Evolutionary conservation across 2,797 vertebrate species (phyloP).

Genomic region (Botia almorhae): DNA sequence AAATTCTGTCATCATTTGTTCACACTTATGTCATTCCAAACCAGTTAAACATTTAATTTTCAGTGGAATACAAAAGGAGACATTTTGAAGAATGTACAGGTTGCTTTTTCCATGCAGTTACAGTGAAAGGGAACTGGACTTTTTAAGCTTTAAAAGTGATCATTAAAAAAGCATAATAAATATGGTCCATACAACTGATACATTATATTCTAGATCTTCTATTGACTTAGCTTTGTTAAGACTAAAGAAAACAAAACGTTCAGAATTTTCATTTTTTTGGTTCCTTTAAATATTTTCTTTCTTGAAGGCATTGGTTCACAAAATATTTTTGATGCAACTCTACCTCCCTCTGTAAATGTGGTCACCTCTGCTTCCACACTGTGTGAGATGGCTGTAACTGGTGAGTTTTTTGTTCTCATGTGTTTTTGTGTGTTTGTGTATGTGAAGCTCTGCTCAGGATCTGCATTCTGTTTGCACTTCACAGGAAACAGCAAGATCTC

Average conservation of each 20-base stretch:
- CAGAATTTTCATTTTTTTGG: background rate
- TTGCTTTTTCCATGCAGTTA: background rate
- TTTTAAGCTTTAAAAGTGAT: background rate
- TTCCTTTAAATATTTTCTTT: conserved; percentile 31
- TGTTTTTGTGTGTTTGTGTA: background rate
- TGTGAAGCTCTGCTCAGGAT: conserved; percentile 1
- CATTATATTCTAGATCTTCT: background rate
- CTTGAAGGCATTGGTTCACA: conserved; percentile 62
- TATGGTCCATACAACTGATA: background rate
- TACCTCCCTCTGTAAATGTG: conserved; percentile 54
- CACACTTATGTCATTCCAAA: too few relatives aligned
- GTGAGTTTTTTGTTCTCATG: conserved; percentile 42
- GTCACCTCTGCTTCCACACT: conserved; percentile 45
- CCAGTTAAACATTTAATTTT: too few relatives aligned
- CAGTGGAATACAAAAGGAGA: background rate
- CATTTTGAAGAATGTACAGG: background rate
- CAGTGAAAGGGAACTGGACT: too few relatives aligned
- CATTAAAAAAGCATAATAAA: background rate
- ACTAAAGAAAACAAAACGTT: background rate
- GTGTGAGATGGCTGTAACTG: conserved; percentile 55
- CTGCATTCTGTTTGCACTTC: conserved; percentile 17
- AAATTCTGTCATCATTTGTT: background rate
- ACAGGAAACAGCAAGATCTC: conserved; percentile 82
- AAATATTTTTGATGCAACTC: conserved; percentile 44
- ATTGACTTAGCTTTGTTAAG: background rate